Percentiles rank a stretch among this genome's conserved stretches.
Conservation (phyloP, 2,888 invertebrate species). For the Spisula solida region DNA sequence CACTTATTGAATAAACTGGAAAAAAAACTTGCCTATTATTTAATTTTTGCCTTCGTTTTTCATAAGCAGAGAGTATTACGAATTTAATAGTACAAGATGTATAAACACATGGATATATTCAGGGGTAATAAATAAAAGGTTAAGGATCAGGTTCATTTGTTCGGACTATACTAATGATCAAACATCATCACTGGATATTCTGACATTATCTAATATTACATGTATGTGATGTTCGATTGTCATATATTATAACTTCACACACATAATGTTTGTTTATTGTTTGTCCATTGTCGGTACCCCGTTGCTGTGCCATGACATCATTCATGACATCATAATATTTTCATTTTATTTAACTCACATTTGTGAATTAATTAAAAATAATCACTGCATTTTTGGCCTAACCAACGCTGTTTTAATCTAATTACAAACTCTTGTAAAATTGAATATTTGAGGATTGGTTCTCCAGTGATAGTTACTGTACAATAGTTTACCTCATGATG, state of each 20-base stretch:
- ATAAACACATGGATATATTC: no score
- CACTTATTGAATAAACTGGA: no score
- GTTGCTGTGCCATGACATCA: not conserved
- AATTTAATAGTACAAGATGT: no score
- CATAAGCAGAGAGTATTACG: no score
- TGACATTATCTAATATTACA: slow-evolving; percentile 9
- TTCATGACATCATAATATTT: not conserved
- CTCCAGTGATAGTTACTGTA: no score
- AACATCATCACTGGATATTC: not conserved
- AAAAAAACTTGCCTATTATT: no score
- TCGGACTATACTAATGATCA: not conserved
- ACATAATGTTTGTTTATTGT: not conserved
- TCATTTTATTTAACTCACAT: not conserved
- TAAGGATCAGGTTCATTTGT: not conserved
- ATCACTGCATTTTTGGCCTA: not conserved
- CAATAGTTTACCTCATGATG: no score
- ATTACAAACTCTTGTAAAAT: not conserved
- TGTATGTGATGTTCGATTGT: not conserved
- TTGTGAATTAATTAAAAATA: not conserved
- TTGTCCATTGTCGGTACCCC: not conserved
- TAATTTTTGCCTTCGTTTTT: no score
- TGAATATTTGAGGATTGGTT: no score
- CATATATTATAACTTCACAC: not conserved
- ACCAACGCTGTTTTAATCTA: not conserved
- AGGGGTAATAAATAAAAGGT: no score